These are phyloP conservation scores for Odiellus spinosus DNA, from an alignment of 2,888 invertebrate genomes.

Conservation along the genomic window DNA sequence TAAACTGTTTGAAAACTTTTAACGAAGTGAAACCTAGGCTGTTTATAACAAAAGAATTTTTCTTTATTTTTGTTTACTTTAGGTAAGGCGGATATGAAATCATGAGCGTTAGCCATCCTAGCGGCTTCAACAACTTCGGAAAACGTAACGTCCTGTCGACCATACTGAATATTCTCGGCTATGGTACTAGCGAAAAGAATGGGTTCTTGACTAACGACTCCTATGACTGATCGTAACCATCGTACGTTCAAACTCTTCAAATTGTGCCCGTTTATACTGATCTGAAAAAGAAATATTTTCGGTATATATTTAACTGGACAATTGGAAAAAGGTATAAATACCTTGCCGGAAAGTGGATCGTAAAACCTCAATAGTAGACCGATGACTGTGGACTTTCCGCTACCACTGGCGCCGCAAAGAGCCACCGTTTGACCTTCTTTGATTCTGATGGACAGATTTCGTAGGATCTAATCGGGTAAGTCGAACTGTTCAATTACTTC, in stretches of 20 bases:
- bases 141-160: conserved; percentile 10
- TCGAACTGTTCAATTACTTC: too few relatives aligned
- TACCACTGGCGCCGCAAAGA: conserved; percentile 34
- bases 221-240: conserved; percentile 18
- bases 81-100: conserved; percentile 26
- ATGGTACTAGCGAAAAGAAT: conserved; percentile 18
- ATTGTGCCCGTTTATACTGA: conserved; percentile 16
- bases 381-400: conserved; percentile 40
- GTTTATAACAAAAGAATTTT: too few relatives aligned
- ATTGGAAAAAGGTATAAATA: too few relatives aligned
- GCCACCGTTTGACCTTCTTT: conserved; percentile 25
- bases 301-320: too few relatives aligned
- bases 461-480: conserved; percentile 15
- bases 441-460: conserved; percentile 22
- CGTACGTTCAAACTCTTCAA: conserved; percentile 16
- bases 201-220: conserved; percentile 21
- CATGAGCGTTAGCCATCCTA: conserved; percentile 27
- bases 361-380: conserved; percentile 36
- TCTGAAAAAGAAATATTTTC: too few relatives aligned
- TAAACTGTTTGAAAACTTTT: too few relatives aligned
- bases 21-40: too few relatives aligned
- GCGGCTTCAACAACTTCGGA: conserved; percentile 24
- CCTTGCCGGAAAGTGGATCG: conserved; percentile 23
- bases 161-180: conserved; percentile 19
- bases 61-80: conserved; percentile 18